These are phyloP conservation scores for Schmidtea mediterranea DNA, from an alignment of 1,140 invertebrate species.

Conservation along the genomic window DNA sequence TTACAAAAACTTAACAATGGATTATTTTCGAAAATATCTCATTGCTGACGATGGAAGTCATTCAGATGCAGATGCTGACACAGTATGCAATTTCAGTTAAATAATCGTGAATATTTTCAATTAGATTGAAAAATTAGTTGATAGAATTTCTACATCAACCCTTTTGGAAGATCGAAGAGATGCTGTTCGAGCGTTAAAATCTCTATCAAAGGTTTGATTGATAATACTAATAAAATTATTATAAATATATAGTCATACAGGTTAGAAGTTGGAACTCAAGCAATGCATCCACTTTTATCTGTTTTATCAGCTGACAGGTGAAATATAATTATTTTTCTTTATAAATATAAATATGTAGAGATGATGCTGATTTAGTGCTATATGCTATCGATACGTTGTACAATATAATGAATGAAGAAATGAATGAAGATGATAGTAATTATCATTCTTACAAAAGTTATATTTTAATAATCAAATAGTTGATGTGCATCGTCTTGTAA, in stretches of 20 bases:
- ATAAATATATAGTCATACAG: constrained; percentile 42
- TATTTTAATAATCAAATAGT: constrained; percentile 14
- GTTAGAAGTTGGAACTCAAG: constrained; percentile 74
- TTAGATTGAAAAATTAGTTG: constrained; percentile 66
- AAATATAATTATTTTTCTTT: constrained; percentile 65
- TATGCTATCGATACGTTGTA: constrained; percentile 6
- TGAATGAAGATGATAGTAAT: not conserved
- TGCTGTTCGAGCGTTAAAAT: constrained; percentile 74
- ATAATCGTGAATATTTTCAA: constrained; percentile 12
- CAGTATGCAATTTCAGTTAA: constrained; percentile 31
- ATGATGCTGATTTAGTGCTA: constrained; percentile 5
- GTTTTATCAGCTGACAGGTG: constrained; percentile 46
- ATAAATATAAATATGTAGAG: constrained; percentile 42
- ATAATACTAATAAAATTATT: not conserved
- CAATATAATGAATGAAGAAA: constrained; percentile 4
- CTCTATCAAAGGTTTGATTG: constrained; percentile 48
- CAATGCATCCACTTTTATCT: constrained; percentile 51
- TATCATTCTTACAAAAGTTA: not conserved
- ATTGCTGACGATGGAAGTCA: constrained; percentile 44
- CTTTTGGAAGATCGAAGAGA: constrained; percentile 72
- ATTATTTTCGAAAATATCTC: constrained; percentile 30
- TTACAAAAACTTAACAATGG: no score
- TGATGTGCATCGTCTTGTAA: constrained; percentile 12
- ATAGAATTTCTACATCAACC: constrained; percentile 64
- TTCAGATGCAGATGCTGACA: constrained; percentile 49